A percentile compares a stretch with the other conserved stretches of the same genome.
Evolutionary conservation across 2,797 vertebrate species (phyloP).

Genomic region (Sebastes hubbsi): DNA sequence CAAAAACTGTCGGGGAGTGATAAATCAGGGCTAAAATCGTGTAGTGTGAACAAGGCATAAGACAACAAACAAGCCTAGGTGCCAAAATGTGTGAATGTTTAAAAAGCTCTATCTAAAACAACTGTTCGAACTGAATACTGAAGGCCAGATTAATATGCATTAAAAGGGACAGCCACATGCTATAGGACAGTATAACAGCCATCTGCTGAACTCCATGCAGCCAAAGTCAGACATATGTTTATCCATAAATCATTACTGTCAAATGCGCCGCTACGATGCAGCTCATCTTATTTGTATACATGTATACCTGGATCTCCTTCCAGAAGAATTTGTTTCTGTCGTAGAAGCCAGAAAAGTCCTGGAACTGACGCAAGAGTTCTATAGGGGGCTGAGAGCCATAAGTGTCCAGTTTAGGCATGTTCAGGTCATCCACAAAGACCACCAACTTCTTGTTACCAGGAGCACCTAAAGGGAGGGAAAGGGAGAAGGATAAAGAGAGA

Average conservation of each 20-base stretch:
- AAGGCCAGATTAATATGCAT: no score
- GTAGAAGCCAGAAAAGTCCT: conserved; percentile 89
- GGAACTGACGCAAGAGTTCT: conserved; percentile 88
- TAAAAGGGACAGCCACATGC: not conserved
- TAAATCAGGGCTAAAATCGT: no score
- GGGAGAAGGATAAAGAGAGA: not conserved
- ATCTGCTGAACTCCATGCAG: not conserved
- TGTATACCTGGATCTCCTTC: conserved; percentile 87
- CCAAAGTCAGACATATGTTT: not conserved
- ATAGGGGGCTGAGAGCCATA: conserved; percentile 90
- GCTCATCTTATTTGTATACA: not conserved
- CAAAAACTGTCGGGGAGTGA: no score
- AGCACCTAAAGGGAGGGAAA: conserved; percentile 73
- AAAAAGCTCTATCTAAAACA: no score
- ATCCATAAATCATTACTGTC: not conserved
- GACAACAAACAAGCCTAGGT: no score
- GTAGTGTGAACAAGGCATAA: no score
- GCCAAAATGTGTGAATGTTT: no score
- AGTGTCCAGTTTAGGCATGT: conserved; percentile 88
- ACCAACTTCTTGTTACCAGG: conserved; percentile 85
- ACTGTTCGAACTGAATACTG: no score
- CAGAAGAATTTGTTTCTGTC: conserved; percentile 87
- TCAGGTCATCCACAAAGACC: conserved; percentile 90
- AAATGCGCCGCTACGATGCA: not conserved
- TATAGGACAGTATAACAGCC: not conserved